Evolutionary conservation across 2,797 vertebrate genomes (phyloP), one percentile per base, ranked within the genome.

Genomic region (Erpetoichthys calabaricus): DNA sequence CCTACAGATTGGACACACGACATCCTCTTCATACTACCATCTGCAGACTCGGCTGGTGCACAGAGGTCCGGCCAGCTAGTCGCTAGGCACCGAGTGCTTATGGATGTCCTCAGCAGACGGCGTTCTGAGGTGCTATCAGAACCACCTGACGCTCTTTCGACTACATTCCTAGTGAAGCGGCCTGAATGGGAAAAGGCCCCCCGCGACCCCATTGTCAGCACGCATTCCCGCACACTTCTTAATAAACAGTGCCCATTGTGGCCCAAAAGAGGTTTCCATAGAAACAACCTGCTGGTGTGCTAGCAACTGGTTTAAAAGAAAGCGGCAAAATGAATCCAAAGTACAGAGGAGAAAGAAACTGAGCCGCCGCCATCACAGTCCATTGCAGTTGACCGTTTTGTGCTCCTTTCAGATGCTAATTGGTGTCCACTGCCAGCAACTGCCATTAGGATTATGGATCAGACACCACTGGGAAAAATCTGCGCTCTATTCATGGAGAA

Each of bases 31-130:
- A 25, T 25, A 25, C 25, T 25, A 25, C 25, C 25, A 3, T 6
- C 61, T 51, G 57, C 65, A 55, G 68, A 59, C 65, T 65, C 61
- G 25, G 25, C 25, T 25, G 67, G 57, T 2, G 0, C 1, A 54
- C 43, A 4, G 43, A 6, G n/a, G 10, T 10, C 10, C 4, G 44
- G 4, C 46, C 44, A 6, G 55, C 4, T 3, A 25, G 6, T 0
- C 0, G 10, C 0, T 5, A 7, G 41, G 8, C 6, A 2, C 5
- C 6, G 8, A 43, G 55, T 7, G 45, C 4, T 2, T 3, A 6
- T 52, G 46, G 43, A 25, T 47, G 5, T 25, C 3, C 2, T 1
- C 3, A 7, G 3, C 42, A 43, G 42, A 41, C n/a, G 8, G 7
- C 10, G 7, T 4, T 6, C 4, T 8, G 9, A 44, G 5, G 3